These are phyloP conservation scores for Zosterops hypoxanthus DNA, from an alignment of 2,113 vertebrate species.

Conservation along the genomic window DNA sequence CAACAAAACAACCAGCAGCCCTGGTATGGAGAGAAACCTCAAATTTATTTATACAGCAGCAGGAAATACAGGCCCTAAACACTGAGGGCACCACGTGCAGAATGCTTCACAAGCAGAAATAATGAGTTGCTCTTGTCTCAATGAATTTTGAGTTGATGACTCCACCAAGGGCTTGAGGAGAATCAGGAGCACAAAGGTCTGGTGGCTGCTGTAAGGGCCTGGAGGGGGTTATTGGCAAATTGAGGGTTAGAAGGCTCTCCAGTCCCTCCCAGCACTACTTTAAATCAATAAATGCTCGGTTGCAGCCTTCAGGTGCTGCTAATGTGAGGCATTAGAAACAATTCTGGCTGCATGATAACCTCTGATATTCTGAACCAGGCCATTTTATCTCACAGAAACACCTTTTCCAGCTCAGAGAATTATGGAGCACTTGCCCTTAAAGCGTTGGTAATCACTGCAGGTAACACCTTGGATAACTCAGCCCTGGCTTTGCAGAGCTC, in stretches of 20 bases:
- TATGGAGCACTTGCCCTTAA: background rate
- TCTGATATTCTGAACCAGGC: background rate
- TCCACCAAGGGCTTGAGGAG: background rate
- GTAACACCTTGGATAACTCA: slow-evolving; percentile 11
- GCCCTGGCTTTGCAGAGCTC: background rate
- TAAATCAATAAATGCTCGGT: background rate
- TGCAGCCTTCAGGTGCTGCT: background rate
- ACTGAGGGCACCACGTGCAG: accelerated
- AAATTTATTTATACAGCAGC: background rate
- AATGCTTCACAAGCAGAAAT: background rate
- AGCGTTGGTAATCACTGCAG: background rate
- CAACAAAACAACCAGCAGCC: background rate
- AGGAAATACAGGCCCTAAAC: background rate
- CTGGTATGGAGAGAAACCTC: background rate
- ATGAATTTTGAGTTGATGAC: background rate
- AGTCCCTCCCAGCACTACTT: background rate
- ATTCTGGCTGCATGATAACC: background rate
- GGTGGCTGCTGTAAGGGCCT: background rate
- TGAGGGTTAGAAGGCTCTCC: background rate
- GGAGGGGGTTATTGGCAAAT: background rate
- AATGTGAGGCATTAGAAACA: background rate
- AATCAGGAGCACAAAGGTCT: background rate
- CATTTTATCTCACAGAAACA: background rate
- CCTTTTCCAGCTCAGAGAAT: slow-evolving; percentile 11
- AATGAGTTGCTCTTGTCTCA: background rate